Conservation (phyloP, 1,140 invertebrate genomes). For the Diachasma alloeum region DNA sequence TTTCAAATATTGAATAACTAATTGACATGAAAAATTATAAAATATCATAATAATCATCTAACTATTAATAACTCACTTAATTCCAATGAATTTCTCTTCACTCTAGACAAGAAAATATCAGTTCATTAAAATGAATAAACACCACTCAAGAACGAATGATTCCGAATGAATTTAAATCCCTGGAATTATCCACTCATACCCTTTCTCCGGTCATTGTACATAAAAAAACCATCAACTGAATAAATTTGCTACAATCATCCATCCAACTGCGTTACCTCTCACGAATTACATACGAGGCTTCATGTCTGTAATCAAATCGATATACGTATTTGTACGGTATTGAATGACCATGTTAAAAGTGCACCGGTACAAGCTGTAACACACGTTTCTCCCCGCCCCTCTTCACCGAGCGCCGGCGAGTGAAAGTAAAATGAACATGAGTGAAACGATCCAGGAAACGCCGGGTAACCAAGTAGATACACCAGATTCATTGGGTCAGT, state of each 20-base stretch:
- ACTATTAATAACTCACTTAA: too few species aligned
- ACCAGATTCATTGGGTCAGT: slow-evolving; percentile 22
- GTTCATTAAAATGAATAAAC: too few species aligned
- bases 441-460: slow-evolving; percentile 30
- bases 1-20: too few species aligned
- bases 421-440: slow-evolving; percentile 29
- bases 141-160: too few species aligned
- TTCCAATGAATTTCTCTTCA: too few species aligned
- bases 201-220: not conserved
- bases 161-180: too few species aligned
- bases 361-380: not conserved
- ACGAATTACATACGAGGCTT: not conserved
- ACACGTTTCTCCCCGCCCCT: not conserved
- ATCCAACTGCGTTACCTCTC: not conserved
- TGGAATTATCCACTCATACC: too few species aligned
- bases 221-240: not conserved
- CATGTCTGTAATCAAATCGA: not conserved
- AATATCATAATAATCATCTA: too few species aligned
- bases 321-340: not conserved
- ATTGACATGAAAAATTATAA: too few species aligned
- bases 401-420: not conserved
- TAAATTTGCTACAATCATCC: too few species aligned
- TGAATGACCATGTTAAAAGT: not conserved
- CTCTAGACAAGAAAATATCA: too few species aligned
- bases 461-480: not conserved